Evolutionary conservation across 2,113 vertebrate genomes (phyloP).

Genomic region (Lethenteron camtschaticum): DNA sequence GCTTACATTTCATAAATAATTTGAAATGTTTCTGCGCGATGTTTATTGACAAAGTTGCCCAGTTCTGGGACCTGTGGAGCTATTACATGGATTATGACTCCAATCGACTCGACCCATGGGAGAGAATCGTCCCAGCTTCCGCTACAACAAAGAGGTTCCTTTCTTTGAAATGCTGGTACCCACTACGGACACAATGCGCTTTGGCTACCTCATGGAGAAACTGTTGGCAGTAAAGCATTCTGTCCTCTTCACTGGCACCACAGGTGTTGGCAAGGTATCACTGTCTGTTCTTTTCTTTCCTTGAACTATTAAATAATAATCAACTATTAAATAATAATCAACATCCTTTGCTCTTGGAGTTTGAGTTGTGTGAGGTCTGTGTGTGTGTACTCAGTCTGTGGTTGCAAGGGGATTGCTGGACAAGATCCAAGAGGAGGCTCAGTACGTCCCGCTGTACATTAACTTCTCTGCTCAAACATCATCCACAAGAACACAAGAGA

Average conservation of each 20-base stretch:
- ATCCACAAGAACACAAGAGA: slow-evolving; percentile 43
- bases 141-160: slow-evolving; percentile 29
- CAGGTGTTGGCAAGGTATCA: slow-evolving; percentile 54
- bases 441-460: slow-evolving; percentile 40
- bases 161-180: slow-evolving; percentile 68
- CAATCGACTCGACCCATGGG: slow-evolving; percentile 37
- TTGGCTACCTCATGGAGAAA: slow-evolving; percentile 58
- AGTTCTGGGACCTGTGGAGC: slow-evolving; percentile 36
- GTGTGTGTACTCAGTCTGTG: slow-evolving; percentile 26
- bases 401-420: slow-evolving; percentile 38
- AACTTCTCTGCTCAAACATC: slow-evolving; percentile 53
- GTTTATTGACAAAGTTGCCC: slow-evolving; percentile 25
- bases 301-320: neutral
- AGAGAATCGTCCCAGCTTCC: slow-evolving; percentile 37
- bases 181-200: slow-evolving; percentile 50
- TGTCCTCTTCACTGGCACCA: slow-evolving; percentile 45
- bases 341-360: neutral
- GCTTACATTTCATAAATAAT: neutral
- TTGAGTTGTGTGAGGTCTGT: neutral
- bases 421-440: slow-evolving; percentile 32
- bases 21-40: neutral
- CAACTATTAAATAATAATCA: neutral
- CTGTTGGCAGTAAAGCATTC: slow-evolving; percentile 40
- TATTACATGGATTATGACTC: slow-evolving; percentile 39
- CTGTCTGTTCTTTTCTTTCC: neutral